Evolutionary conservation across 2,113 vertebrate genomes (phyloP).

Genomic region (Bufo gargarizans): DNA sequence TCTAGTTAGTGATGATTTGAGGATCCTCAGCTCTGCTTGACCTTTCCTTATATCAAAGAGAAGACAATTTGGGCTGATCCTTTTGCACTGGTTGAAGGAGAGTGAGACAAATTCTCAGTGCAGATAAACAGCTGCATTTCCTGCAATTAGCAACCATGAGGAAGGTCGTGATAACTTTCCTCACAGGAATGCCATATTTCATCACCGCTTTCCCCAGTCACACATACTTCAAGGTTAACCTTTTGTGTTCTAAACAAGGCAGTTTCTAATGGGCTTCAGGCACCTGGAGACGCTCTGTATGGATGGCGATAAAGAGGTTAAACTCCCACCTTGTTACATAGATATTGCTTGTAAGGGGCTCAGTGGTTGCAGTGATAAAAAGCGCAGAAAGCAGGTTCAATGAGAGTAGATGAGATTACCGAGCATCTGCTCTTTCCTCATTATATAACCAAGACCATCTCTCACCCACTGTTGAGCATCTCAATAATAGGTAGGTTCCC

Average conservation of each 20-base stretch:
- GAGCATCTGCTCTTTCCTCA: neutral
- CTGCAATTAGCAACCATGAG: constrained; percentile 56
- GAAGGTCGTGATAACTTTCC: constrained; percentile 58
- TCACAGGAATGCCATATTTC: constrained; percentile 57
- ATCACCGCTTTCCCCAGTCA: constrained; percentile 42
- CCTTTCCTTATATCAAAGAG: constrained; percentile 49
- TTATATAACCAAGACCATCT: neutral
- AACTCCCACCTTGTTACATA: constrained; percentile 24
- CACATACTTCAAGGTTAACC: constrained; percentile 53
- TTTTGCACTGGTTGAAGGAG: constrained; percentile 23
- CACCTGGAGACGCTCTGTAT: neutral
- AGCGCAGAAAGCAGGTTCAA: neutral
- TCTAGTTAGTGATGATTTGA: constrained; percentile 3
- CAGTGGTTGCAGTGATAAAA: neutral
- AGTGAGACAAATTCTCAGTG: constrained; percentile 44
- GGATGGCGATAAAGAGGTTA: constrained; percentile 26
- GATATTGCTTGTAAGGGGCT: neutral
- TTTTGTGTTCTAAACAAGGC: neutral
- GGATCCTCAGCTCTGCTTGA: neutral
- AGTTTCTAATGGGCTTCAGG: neutral
- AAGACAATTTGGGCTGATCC: constrained; percentile 26
- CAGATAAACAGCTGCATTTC: constrained; percentile 59
- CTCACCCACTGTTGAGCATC: neutral
- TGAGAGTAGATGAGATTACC: neutral
- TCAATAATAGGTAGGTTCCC: neutral